A percentile compares a stretch with the other conserved stretches of the same genome.
phyloP scores from a whole-genome alignment of 2,888 invertebrate species.

The Meandrusa payeni region DNA sequence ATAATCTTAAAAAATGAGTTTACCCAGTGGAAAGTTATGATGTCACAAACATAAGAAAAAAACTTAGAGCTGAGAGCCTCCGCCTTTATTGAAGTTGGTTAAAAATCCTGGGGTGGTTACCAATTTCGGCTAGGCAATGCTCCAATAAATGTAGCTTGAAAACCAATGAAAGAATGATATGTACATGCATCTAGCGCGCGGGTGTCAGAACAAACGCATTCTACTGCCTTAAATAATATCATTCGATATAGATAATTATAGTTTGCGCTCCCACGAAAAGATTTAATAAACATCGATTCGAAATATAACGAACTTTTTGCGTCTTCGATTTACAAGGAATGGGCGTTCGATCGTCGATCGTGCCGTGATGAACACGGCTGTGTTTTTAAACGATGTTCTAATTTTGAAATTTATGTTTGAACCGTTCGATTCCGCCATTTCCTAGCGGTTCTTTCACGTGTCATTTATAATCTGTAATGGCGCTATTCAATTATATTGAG shows the following conservation, averaged over 20 bases:
- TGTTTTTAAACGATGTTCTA: constrained; percentile 37
- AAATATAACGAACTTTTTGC: constrained; percentile 34
- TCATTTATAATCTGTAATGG: constrained; percentile 11
- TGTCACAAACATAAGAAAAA: no score
- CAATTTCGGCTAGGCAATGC: no score
- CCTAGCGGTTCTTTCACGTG: constrained; percentile 11
- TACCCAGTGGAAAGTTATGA: no score
- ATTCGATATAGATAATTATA: constrained; percentile 37
- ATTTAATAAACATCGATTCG: constrained; percentile 29
- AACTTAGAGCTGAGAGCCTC: no score
- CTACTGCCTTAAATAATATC: constrained; percentile 18
- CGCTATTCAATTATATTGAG: constrained; percentile 9
- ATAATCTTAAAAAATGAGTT: no score
- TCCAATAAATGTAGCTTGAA: no score
- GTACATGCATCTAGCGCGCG: not conserved
- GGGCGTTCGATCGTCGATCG: constrained; percentile 31
- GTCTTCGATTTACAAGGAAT: constrained; percentile 38
- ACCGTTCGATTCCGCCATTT: constrained; percentile 26
- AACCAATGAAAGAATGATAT: no score
- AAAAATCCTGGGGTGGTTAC: no score
- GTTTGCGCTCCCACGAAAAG: constrained; percentile 36
- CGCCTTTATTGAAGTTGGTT: no score
- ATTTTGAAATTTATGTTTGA: constrained; percentile 35
- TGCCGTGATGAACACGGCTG: constrained; percentile 33
- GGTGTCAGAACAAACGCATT: constrained; percentile 1